Conservation (phyloP, 2,113 vertebrate species). For the Brachionichthys hirsutus region DNA sequence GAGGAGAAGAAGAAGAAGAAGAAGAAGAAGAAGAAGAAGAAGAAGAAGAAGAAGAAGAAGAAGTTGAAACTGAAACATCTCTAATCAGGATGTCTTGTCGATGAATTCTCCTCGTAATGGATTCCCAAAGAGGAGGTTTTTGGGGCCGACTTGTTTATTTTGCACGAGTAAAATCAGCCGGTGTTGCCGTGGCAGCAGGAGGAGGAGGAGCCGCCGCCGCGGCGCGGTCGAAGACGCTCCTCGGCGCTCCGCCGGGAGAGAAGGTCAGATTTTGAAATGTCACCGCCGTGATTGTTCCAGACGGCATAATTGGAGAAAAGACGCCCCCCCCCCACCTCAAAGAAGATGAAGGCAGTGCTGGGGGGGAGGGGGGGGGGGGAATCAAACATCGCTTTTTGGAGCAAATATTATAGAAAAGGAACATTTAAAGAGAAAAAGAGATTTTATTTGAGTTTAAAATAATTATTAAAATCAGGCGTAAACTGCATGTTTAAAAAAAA, state of each 20-base stretch:
- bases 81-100: too few species aligned
- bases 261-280: conserved; percentile 83
- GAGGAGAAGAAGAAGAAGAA: conserved; percentile 27
- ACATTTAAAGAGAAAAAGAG: neutral
- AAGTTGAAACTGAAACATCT: too few species aligned
- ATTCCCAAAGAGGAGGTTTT: neutral
- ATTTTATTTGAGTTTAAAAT: neutral
- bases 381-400: conserved; percentile 32
- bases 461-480: too few species aligned
- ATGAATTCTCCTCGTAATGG: too few species aligned
- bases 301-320: conserved; percentile 79
- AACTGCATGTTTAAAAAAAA: too few species aligned
- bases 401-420: too few species aligned
- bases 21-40: neutral
- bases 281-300: conserved; percentile 79
- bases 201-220: conserved; percentile 40
- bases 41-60: too few species aligned
- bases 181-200: conserved; percentile 22
- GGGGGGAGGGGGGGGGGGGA: conserved; percentile 15
- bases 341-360: conserved; percentile 34
- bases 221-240: conserved; percentile 20
- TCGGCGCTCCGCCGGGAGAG: conserved; percentile 61
- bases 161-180: conserved; percentile 16
- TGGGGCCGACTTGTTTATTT: neutral
- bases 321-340: conserved; percentile 30